Evolutionary conservation across 1,140 invertebrate species (phyloP).

Genomic region (Drosophila aff.): DNA sequence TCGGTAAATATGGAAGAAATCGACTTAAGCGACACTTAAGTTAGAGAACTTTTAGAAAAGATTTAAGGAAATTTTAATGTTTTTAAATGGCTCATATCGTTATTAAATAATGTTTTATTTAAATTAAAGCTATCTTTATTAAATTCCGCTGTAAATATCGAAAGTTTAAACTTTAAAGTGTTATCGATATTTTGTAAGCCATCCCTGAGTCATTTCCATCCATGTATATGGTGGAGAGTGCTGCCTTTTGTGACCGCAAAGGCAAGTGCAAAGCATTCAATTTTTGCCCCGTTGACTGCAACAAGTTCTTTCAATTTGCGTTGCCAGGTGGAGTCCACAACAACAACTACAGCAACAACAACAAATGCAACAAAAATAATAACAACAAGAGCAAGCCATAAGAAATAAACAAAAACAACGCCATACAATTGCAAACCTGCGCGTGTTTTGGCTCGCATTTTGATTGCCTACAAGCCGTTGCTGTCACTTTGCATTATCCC

Average conservation of each 20-base stretch:
- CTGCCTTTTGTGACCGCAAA: conserved; percentile 67
- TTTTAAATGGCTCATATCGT: background rate
- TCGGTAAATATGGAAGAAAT: background rate
- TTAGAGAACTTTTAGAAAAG: background rate
- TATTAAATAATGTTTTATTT: background rate
- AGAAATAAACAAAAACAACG: conserved; percentile 31
- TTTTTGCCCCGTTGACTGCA: conserved; percentile 74
- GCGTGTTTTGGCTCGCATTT: conserved; percentile 78
- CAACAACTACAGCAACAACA: conserved; percentile 12
- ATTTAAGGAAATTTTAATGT: background rate
- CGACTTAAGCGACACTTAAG: background rate
- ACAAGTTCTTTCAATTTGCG: conserved; percentile 83
- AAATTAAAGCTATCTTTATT: no score
- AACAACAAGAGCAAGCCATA: conserved; percentile 16
- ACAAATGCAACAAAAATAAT: conserved; percentile 24
- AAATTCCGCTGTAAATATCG: background rate
- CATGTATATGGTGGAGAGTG: conserved; percentile 24
- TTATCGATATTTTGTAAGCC: conserved; percentile 1
- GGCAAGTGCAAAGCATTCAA: conserved; percentile 82
- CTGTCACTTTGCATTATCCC: conserved; percentile 81
- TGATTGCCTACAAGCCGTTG: conserved; percentile 79
- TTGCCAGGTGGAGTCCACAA: conserved; percentile 55
- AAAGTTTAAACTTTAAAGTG: no score
- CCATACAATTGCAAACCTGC: conserved; percentile 56
- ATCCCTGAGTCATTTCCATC: conserved; percentile 3